Conservation (phyloP, 37 sponge, comb jelly and placozoan species). For the Dysidea cf. avara region DNA sequence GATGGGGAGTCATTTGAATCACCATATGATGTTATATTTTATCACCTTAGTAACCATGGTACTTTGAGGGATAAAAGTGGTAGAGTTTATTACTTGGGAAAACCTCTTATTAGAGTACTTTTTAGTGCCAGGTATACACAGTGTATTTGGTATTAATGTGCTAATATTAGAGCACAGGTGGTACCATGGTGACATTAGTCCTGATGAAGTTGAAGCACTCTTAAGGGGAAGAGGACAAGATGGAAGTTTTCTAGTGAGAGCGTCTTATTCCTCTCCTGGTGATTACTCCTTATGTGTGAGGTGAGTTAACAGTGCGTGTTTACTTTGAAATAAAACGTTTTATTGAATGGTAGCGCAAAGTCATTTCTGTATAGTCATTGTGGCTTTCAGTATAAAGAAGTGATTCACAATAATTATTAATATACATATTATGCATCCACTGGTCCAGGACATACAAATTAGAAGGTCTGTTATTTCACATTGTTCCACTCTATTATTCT, state of each 20-base stretch:
- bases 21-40: background rate
- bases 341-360: no score
- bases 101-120: background rate
- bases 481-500: no score
- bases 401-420: no score
- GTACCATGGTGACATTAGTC: constrained; percentile 6
- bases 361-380: no score
- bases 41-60: background rate
- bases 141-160: no score
- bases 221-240: constrained; percentile 46
- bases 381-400: no score
- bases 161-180: background rate
- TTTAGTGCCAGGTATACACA: constrained; percentile 30
- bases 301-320: no score
- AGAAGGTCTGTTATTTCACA: no score
- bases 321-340: no score
- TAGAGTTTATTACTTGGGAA: background rate
- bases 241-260: constrained; percentile 62
- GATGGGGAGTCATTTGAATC: constrained; percentile 1
- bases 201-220: constrained; percentile 53
- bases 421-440: no score
- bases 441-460: no score
- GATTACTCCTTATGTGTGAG: constrained; percentile 60
- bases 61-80: background rate
- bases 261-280: constrained; percentile 47